Evolutionary conservation across 2,113 vertebrate genomes (phyloP), one percentile per base, ranked within the genome.

Genomic region (Chlamydotis undulata): DNA sequence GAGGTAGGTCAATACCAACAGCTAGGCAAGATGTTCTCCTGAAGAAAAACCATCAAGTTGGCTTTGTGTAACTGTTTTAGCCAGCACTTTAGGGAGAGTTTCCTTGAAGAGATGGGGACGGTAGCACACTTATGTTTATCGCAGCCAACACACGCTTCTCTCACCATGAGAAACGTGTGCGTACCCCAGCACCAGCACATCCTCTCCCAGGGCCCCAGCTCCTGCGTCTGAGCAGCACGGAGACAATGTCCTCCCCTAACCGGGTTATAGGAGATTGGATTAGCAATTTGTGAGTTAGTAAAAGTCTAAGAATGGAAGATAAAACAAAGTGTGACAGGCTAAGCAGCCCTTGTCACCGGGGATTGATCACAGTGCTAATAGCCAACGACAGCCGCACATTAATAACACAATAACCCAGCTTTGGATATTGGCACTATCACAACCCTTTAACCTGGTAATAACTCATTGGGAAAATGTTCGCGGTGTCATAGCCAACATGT

Each of bases 231-330:
- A 87, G 92, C 71, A 76, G 87, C 92, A 43, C 73, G 12, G 85
- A 93, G 89, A 87, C 92, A 53, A 93, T 97, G 96, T 95, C 89
- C 97, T 97, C 96, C 96, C 95, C 96, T 99, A 99, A 99, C 97
- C 96, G 93, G 93, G 98, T 99, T 99, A 99, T 71, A 96, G 91
- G 97, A 97, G 98, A 99, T 99, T 98, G 95, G 98, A 98, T 99
- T 98, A 99, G 98, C 98, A 98, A 98, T 99, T 99, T 98, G 96
- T 97, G 96, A 98, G 98, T 98, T 98, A 98, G 97, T 98, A 98
- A 98, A 98, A 98, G 97, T 98, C 97, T 98, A 98, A 98, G 98
- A 98, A 98, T 98, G 98, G 98, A 96, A 96, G 97, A 97, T 96
- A 93, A 97, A 97, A 98, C 97, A 97, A 79, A 97, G 98, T 98